Evolutionary conservation across 2,888 invertebrate genomes (phyloP).

Genomic region (Ectemnius cavifrons): DNA sequence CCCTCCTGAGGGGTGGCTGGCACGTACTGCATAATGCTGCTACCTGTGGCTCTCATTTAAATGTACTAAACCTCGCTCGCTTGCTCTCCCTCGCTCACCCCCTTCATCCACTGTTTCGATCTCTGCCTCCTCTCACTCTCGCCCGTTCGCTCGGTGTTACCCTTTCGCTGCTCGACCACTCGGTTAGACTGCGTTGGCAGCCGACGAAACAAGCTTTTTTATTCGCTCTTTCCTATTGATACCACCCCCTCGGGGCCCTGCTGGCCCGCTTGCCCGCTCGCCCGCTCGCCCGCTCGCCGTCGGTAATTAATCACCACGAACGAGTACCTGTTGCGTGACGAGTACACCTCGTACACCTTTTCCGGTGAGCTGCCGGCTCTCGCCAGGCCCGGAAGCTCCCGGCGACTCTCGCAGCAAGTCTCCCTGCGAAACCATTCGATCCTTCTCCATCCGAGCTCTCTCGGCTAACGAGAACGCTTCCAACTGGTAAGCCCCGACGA

Average conservation of each 20-base stretch:
- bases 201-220: constrained; percentile 57
- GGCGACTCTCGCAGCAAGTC: not conserved
- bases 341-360: constrained; percentile 22
- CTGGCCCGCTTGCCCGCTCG: constrained; percentile 24
- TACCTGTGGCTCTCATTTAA: constrained; percentile 76
- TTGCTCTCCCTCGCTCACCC: constrained; percentile 35
- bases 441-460: not conserved
- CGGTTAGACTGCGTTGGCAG: constrained; percentile 22
- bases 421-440: not conserved
- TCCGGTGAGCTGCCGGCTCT: constrained; percentile 15
- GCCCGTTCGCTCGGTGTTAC: constrained; percentile 21
- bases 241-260: constrained; percentile 36
- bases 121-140: constrained; percentile 31
- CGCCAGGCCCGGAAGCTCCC: not conserved
- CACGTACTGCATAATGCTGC: constrained; percentile 74
- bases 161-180: constrained; percentile 12
- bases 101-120: constrained; percentile 27
- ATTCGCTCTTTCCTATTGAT: constrained; percentile 62
- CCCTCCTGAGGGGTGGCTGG: constrained; percentile 68
- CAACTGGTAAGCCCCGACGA: not conserved
- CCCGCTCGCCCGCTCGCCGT: constrained; percentile 40
- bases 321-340: constrained; percentile 68
- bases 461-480: not conserved
- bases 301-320: constrained; percentile 67
- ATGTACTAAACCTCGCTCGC: constrained; percentile 71